phyloP scores from a whole-genome alignment of 2,888 invertebrate species.

The Lasioglossum pauxillum region DNA sequence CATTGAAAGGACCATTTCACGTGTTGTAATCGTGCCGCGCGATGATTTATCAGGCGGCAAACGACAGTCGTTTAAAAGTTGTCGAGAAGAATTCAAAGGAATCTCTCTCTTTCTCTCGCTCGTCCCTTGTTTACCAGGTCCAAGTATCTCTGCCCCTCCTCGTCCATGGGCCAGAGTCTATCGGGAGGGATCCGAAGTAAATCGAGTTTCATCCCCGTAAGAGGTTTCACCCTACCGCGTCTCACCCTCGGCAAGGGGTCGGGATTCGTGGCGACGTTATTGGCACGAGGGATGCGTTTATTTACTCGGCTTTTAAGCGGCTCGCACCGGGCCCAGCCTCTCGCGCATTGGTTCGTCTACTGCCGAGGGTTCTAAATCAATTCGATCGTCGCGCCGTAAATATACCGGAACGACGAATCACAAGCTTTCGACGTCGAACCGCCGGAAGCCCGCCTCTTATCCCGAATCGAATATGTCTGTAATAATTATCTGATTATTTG shows the following conservation, averaged over 20 bases:
- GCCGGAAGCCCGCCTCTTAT: constrained; percentile 8
- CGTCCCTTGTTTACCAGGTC: constrained; percentile 64
- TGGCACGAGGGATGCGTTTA: constrained; percentile 61
- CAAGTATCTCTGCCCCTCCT: constrained; percentile 49
- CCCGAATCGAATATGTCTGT: too few relatives aligned
- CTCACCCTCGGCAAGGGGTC: constrained; percentile 18
- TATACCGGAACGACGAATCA: constrained; percentile 59
- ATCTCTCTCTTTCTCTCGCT: constrained; percentile 7
- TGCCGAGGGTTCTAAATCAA: constrained; percentile 64
- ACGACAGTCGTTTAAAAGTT: constrained; percentile 41
- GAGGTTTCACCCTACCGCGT: constrained; percentile 61
- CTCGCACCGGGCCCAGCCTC: constrained; percentile 28
- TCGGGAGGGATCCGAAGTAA: constrained; percentile 52
- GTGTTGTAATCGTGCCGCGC: constrained; percentile 6
- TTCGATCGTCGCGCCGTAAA: constrained; percentile 61
- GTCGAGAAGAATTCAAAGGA: constrained; percentile 45
- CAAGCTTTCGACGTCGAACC: neutral
- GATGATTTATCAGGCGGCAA: constrained; percentile 47
- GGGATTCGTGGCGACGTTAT: constrained; percentile 62
- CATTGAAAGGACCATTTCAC: constrained; percentile 31
- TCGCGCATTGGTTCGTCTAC: constrained; percentile 36
- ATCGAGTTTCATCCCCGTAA: constrained; percentile 70
- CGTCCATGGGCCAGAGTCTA: constrained; percentile 3
- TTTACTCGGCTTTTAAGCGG: constrained; percentile 70
- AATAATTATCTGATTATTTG: too few relatives aligned